These are phyloP conservation scores for Amphilophus citrinellus DNA, from an alignment of 2,113 vertebrate species.

Conservation along the genomic window DNA sequence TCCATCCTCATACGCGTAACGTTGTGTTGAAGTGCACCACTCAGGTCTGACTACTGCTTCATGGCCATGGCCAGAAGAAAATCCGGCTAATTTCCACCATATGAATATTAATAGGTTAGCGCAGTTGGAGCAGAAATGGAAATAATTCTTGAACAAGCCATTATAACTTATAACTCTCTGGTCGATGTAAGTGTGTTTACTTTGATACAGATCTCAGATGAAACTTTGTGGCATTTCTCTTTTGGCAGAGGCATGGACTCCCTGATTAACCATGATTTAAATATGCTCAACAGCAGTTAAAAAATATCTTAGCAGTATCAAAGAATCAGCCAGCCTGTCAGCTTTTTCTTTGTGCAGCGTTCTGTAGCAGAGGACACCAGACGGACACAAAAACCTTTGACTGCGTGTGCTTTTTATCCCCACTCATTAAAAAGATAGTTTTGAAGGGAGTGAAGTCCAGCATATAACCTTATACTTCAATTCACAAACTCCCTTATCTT, in stretches of 20 bases:
- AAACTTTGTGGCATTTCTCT: background rate
- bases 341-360: conserved; percentile 29
- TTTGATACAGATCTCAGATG: background rate
- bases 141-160: background rate
- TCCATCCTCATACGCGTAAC: background rate
- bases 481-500: conserved; percentile 36
- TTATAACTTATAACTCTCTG: too few species aligned
- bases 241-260: background rate
- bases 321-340: conserved; percentile 27
- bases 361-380: conserved; percentile 30
- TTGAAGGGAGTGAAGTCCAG: conserved; percentile 8
- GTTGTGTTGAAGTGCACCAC: background rate
- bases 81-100: background rate
- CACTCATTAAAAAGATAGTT: conserved; percentile 55
- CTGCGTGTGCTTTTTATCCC: conserved; percentile 63
- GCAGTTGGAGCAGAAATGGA: background rate
- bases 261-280: conserved; percentile 39
- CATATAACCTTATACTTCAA: conserved; percentile 45
- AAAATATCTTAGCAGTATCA: conserved; percentile 23
- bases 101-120: background rate
- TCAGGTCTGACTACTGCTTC: background rate
- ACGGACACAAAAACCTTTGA: conserved; percentile 52
- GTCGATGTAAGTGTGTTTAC: background rate
- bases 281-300: conserved; percentile 21
- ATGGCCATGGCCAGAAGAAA: background rate